phyloP scores from a whole-genome alignment of 2,113 vertebrate genomes.

The Tychaedon coryphoeus region DNA sequence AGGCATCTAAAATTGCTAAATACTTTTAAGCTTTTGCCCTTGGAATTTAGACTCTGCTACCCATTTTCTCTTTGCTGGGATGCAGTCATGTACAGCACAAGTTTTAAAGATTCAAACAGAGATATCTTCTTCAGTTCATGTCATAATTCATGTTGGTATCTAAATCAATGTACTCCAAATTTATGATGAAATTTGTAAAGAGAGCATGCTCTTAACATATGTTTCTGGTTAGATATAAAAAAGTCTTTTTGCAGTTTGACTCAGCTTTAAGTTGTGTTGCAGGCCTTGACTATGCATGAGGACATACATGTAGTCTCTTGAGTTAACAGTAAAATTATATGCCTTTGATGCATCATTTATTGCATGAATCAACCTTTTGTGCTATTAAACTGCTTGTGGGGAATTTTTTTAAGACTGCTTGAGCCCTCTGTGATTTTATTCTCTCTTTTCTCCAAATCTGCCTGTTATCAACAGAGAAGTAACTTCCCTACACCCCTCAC shows the following conservation, averaged over 20 bases:
- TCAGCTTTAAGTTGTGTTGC: not conserved
- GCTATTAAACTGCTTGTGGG: not conserved
- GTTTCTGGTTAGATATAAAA: not conserved
- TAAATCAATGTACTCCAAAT: not conserved
- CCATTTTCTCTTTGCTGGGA: not conserved
- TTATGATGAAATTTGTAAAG: not conserved
- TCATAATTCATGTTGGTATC: not conserved
- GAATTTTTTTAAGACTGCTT: not conserved
- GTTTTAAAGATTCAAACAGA: not conserved
- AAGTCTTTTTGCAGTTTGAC: not conserved
- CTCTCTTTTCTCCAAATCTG: not conserved
- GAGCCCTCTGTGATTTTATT: not conserved
- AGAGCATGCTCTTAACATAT: not conserved
- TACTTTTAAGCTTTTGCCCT: not conserved
- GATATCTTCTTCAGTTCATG: not conserved
- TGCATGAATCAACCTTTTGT: not conserved
- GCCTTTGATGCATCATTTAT: not conserved
- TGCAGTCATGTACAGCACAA: not conserved
- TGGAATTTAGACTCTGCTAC: not conserved
- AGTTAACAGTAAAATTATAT: not conserved
- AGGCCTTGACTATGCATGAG: not conserved
- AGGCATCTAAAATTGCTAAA: not conserved
- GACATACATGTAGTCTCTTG: not conserved
- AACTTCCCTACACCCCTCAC: not conserved
- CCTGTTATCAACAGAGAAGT: not conserved